Percentiles rank a stretch among this genome's conserved stretches.
phyloP scores from a whole-genome alignment of 2,113 vertebrate genomes.

The Myocastor coypus region DNA sequence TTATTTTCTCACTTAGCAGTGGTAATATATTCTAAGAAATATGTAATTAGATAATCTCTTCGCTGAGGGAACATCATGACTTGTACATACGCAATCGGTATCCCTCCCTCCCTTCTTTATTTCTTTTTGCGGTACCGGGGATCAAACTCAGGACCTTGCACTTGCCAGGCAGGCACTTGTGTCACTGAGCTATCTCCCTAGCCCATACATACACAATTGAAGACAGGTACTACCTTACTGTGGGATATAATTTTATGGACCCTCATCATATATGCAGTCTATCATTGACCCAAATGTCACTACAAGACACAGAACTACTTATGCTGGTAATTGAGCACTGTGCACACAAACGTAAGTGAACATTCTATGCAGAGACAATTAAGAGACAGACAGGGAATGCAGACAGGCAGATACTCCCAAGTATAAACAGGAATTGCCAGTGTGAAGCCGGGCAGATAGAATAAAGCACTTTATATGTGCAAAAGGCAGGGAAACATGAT shows the following conservation, averaged over 20 bases:
- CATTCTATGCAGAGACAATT: neutral
- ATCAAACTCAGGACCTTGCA: no score
- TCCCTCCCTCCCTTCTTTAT: no score
- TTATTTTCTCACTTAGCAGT: neutral
- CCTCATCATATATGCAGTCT: neutral
- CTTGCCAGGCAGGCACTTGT: no score
- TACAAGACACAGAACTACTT: no score
- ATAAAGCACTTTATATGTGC: neutral
- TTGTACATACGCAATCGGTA: neutral
- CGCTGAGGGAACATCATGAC: neutral
- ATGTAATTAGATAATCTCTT: neutral
- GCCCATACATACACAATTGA: no score
- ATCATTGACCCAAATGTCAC: neutral
- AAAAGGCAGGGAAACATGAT: neutral
- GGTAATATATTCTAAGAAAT: neutral
- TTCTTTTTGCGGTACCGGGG: no score
- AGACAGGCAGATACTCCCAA: neutral
- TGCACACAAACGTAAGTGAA: conserved; percentile 47
- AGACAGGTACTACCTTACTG: neutral
- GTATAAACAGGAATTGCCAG: neutral
- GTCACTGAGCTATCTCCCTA: no score
- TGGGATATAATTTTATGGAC: neutral
- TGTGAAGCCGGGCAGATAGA: neutral
- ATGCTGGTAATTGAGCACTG: neutral
- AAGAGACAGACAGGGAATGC: neutral